These are phyloP conservation scores for Sus scrofa DNA, from an alignment of 2,113 vertebrate genomes.

Conservation along the genomic window T2T-Sscrofa CM000830.6:88767001-88767500, in stretches of 20 bases:
- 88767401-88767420: not conserved
- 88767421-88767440: not conserved
- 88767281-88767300: not conserved
- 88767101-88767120: not conserved
- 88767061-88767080: not conserved
- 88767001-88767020: not conserved
- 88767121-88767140: not conserved
- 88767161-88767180: not conserved
- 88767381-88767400: not conserved
- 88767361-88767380: not conserved
- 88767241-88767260: not conserved
- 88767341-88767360: not conserved
- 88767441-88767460: conserved; percentile 14
- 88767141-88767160: not conserved
- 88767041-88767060: not conserved
- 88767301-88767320: not conserved
- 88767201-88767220: not conserved
- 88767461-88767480: not conserved
- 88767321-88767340: not conserved
- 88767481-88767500: not conserved
- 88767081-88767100: not conserved
- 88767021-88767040: not conserved
- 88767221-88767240: not conserved
- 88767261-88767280: conserved; percentile 2
- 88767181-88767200: not conserved